Percentiles rank a stretch among this genome's conserved stretches.
phyloP scores from a whole-genome alignment of 2,113 vertebrate species.

The Gymnobelideus leadbeateri region DNA sequence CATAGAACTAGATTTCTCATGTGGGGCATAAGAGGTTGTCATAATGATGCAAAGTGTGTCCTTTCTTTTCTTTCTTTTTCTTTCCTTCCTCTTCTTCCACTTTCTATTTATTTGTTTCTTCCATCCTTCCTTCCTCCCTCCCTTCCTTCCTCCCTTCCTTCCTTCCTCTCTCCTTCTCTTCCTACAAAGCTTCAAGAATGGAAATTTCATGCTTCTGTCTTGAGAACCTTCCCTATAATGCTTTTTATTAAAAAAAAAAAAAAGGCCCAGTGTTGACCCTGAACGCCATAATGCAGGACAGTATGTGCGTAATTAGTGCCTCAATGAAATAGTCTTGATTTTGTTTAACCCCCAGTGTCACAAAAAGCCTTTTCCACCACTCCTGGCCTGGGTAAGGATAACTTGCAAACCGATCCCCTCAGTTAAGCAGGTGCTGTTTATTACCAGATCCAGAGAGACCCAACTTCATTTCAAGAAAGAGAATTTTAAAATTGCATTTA shows the following conservation, averaged over 20 bases:
- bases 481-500: background rate
- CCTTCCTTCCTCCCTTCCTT: too few relatives aligned
- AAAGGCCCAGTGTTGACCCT: background rate
- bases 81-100: background rate
- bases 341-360: background rate
- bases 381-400: background rate
- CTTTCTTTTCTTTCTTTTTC: background rate
- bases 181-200: background rate
- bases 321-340: constrained; percentile 10
- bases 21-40: background rate
- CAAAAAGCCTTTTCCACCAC: rapidly evolving
- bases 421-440: background rate
- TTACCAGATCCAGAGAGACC: background rate
- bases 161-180: background rate
- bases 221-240: background rate
- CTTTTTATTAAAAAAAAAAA: constrained; percentile 24
- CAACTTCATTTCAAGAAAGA: background rate
- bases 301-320: background rate
- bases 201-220: constrained; percentile 14
- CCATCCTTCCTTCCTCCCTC: background rate
- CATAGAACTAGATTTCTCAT: background rate
- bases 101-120: background rate
- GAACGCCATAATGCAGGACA: background rate
- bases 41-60: background rate
- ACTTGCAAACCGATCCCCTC: background rate